phyloP scores from a whole-genome alignment of 2,888 invertebrate species.

The Noctua janthina region DNA sequence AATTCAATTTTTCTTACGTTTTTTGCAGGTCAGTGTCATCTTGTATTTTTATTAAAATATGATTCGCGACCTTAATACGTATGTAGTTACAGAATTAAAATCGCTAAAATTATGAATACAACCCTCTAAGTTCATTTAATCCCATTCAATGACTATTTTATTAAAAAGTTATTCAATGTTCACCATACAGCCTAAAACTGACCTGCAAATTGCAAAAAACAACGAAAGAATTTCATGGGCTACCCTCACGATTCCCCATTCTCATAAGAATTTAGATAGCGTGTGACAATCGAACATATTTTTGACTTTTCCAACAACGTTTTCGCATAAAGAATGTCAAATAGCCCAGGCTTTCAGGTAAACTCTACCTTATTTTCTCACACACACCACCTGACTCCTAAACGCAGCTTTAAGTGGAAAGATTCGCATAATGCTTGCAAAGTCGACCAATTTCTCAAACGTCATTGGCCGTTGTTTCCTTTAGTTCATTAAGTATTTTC shows the following conservation, averaged over 20 bases:
- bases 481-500: slow-evolving; percentile 81
- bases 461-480: slow-evolving; percentile 71
- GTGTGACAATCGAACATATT: background rate
- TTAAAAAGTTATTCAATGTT: no score
- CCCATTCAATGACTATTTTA: no score
- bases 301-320: background rate
- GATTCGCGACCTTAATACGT: no score
- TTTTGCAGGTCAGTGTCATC: no score
- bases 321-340: background rate
- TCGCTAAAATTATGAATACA: no score
- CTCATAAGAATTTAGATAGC: background rate
- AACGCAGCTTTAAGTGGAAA: slow-evolving; percentile 9
- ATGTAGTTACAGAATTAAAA: no score
- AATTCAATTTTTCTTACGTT: no score
- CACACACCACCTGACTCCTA: background rate
- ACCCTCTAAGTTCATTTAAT: no score
- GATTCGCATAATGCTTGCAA: slow-evolving; percentile 41
- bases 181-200: no score
- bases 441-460: slow-evolving; percentile 58
- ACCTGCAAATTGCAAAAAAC: no score
- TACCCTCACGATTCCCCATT: background rate
- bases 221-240: no score
- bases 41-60: no score
- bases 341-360: background rate
- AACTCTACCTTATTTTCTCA: background rate